Evolutionary conservation across 1,140 invertebrate species (phyloP), one percentile per base, ranked within the genome.

Genomic region (Drosophila melanica): DNA sequence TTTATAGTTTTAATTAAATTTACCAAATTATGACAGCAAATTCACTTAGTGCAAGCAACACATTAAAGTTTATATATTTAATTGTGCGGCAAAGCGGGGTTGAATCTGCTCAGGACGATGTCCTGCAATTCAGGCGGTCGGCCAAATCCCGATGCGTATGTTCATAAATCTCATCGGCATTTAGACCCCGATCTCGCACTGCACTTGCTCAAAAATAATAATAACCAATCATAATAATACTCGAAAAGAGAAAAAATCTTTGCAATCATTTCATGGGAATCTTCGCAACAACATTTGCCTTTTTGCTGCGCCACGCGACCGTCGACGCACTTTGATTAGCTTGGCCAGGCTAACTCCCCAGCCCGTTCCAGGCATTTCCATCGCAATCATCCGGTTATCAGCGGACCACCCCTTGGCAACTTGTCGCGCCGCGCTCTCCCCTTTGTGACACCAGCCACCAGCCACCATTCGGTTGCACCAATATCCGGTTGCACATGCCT

Each of bases 1-100:
- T 82, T 74, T 74, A 77, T 84, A 84, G 84, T 87, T 87, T 87
- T 87, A 87, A 87, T 87, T 87, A 87, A 87, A 89, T 87, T 87
- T 80, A 53, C 57, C 75, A 50, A 87, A 87, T 89, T 87, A 89
- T 79, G 75, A 67, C 50, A 50, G 71, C 73, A 77, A 90, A 90
- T 73, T 73, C 63, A 81, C 54, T 78, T 75, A 78, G 53, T 27
- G 33, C 20, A 7, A 9, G 12, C 55, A 64, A 53, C 33, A 60
- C 78, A 84, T 79, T 81, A 7, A n/a, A 54, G 58, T 53, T 76
- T 44, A 55, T 53, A 81, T 75, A 81, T 75, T 71, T 73, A 72
- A 84, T 77, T 73, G 65, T 30, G 54, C n/a, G 8, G 54, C 12
- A 48, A 23, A 18, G 14, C 20, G 18, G 54, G 39, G 54, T 14